phyloP scores from a whole-genome alignment of 2,113 vertebrate species.

The Gopherus flavomarginatus region DNA sequence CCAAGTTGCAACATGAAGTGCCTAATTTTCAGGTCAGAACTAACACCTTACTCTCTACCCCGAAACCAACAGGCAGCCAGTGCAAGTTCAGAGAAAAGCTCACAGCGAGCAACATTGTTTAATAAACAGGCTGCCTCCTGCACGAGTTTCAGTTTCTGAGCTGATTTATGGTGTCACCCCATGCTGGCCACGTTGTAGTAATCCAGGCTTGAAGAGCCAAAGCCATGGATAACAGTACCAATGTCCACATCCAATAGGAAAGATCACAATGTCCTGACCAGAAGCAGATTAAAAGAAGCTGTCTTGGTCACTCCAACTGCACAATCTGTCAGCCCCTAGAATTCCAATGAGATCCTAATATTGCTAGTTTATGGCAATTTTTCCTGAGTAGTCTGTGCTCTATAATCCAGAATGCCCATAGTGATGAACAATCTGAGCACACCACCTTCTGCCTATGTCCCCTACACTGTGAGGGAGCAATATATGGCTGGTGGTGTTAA shows the following conservation, averaged over 20 bases:
- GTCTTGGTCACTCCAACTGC: slow-evolving; percentile 18
- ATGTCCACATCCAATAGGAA: slow-evolving; percentile 35
- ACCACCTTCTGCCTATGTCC: not conserved
- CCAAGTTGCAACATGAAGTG: not conserved
- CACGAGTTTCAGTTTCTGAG: not conserved
- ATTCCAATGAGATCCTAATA: slow-evolving; percentile 24
- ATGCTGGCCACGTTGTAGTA: slow-evolving; percentile 3
- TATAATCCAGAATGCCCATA: not conserved
- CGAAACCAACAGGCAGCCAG: not conserved
- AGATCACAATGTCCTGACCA: slow-evolving; percentile 2
- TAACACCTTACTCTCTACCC: not conserved
- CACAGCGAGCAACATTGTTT: not conserved
- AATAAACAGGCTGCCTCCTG: not conserved
- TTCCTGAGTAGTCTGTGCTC: not conserved
- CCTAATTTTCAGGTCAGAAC: not conserved
- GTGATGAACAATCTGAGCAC: not conserved
- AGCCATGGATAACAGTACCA: slow-evolving; percentile 24
- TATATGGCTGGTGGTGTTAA: not conserved
- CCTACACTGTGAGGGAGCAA: not conserved
- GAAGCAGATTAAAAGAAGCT: not conserved
- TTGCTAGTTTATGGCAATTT: not conserved
- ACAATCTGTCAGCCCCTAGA: slow-evolving; percentile 36
- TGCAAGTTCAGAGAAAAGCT: not conserved
- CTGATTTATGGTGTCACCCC: not conserved
- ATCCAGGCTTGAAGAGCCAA: slow-evolving; percentile 5